These are phyloP conservation scores for Eupsilia transversa DNA, from an alignment of 2,888 invertebrate genomes.

Conservation along the genomic window DNA sequence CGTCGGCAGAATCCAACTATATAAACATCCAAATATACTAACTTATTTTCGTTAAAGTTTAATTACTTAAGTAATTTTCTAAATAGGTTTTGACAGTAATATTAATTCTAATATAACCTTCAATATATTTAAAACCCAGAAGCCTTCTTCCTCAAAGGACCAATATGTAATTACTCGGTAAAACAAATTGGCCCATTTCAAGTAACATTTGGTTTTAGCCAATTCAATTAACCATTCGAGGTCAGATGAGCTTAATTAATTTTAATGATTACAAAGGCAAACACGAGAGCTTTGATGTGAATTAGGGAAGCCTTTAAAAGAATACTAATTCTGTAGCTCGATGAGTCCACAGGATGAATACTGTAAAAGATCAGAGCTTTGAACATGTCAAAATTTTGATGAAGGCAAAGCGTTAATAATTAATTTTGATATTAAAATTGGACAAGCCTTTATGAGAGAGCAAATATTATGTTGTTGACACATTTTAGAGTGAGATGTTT, in stretches of 20 bases:
- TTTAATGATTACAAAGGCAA: constrained; percentile 44
- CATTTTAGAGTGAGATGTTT: constrained; percentile 19
- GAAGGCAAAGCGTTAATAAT: constrained; percentile 22
- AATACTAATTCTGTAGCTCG: constrained; percentile 31
- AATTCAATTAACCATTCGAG: constrained; percentile 47
- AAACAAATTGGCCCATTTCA: constrained; percentile 35
- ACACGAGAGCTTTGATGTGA: constrained; percentile 46
- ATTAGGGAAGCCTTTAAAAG: constrained; percentile 38
- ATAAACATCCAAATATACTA: constrained; percentile 32
- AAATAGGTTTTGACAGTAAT: background rate
- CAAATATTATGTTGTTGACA: constrained; percentile 23
- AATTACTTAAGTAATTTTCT: constrained; percentile 19
- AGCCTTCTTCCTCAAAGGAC: constrained; percentile 21
- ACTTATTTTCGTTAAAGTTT: background rate
- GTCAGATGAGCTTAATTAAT: constrained; percentile 55
- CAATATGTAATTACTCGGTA: constrained; percentile 29
- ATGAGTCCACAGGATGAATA: constrained; percentile 8
- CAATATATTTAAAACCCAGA: constrained; percentile 9
- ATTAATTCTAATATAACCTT: background rate
- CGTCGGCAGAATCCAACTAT: constrained; percentile 99
- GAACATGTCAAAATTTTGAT: constrained; percentile 32
- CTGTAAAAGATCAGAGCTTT: constrained; percentile 18
- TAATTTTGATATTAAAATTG: constrained; percentile 29
- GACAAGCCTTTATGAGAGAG: constrained; percentile 3
- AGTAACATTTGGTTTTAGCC: constrained; percentile 24